Conservation (phyloP, 2,888 invertebrate species). For the Lissocephala sabroskyi region DNA sequence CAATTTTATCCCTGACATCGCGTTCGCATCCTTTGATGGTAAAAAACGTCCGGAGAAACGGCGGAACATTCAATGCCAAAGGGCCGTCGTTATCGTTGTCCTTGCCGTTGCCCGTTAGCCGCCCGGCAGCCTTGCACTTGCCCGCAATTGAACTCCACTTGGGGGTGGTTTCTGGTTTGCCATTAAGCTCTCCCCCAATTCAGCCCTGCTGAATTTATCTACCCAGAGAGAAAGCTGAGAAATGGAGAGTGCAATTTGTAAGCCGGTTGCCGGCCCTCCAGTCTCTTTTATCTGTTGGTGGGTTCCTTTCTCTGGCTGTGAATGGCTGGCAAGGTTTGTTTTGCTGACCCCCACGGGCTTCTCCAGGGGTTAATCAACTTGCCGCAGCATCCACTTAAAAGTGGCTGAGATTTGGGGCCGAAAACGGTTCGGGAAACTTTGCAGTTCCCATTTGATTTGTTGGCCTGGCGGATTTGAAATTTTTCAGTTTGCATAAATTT, state of each 20-base stretch:
- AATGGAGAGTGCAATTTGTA: neutral
- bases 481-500: slow-evolving; percentile 1
- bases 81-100: slow-evolving; percentile 19
- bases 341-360: slow-evolving; percentile 1
- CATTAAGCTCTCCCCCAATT: slow-evolving; percentile 6
- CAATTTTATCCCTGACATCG: slow-evolving; percentile 50
- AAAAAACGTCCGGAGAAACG: too few relatives aligned
- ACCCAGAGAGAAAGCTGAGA: neutral
- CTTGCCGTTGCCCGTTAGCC: slow-evolving; percentile 30
- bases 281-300: slow-evolving; percentile 1
- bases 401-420: too few relatives aligned
- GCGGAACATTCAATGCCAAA: slow-evolving; percentile 18
- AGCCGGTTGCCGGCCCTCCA: neutral
- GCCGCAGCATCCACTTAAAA: too few relatives aligned
- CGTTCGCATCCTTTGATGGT: slow-evolving; percentile 37
- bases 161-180: slow-evolving; percentile 50
- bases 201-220: slow-evolving; percentile 11
- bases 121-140: slow-evolving; percentile 49
- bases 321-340: neutral
- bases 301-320: slow-evolving; percentile 17
- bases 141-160: slow-evolving; percentile 51
- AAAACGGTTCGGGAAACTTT: too few relatives aligned
- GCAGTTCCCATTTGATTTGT: too few relatives aligned
- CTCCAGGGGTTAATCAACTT: slow-evolving; percentile 55
- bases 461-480: too few relatives aligned